A percentile compares a stretch with the other conserved stretches of the same genome.
Evolutionary conservation across 35 echinoderm and acorn worm genomes (phyloP).

Genomic region (Chiridota heheva): DNA sequence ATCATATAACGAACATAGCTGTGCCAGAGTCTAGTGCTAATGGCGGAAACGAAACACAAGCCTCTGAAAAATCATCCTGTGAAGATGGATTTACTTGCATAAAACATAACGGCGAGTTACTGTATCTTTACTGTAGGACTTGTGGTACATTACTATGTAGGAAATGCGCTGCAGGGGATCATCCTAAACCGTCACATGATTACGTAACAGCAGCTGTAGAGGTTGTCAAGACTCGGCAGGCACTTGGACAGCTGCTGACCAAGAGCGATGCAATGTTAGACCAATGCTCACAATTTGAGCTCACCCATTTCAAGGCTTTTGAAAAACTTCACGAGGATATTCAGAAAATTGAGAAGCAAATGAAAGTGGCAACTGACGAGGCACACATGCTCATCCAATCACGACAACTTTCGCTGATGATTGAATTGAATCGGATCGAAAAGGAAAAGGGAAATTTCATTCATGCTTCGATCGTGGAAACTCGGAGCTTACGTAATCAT

Average conservation of each 20-base stretch:
- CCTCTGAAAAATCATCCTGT: not conserved
- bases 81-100: conserved; percentile 14
- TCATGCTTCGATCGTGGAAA: conserved; percentile 33
- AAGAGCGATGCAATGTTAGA: conserved; percentile 29
- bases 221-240: not conserved
- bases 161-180: conserved; percentile 15
- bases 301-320: not conserved
- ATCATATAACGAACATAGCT: conserved; percentile 1
- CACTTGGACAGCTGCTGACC: not conserved
- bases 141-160: conserved; percentile 27
- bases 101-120: conserved; percentile 13
- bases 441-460: conserved; percentile 18
- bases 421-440: conserved; percentile 16
- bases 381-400: not conserved
- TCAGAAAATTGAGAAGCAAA: not conserved
- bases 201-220: conserved; percentile 11
- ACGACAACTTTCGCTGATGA: not conserved
- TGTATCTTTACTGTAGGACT: conserved; percentile 14
- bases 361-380: not conserved
- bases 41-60: conserved; percentile 7
- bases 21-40: too few species aligned
- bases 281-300: conserved; percentile 1
- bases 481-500: conserved; percentile 9
- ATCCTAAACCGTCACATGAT: conserved; percentile 25
- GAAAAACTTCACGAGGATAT: conserved; percentile 1